phyloP scores from a whole-genome alignment of 2,888 invertebrate species.

The Toxonevra muliebris region DNA sequence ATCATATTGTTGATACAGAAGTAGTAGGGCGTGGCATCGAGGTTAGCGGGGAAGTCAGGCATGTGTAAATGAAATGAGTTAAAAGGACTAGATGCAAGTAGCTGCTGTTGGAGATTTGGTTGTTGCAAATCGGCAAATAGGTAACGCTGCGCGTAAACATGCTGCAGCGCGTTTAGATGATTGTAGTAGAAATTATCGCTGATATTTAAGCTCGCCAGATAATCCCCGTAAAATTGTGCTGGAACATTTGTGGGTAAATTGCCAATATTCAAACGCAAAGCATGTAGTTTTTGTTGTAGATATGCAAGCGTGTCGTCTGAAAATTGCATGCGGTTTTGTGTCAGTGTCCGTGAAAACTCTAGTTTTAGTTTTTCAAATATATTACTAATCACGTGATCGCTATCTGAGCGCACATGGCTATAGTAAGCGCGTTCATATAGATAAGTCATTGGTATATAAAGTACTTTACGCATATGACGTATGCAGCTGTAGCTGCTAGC shows the following conservation, averaged over 20 bases:
- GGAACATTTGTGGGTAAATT: conserved; percentile 50
- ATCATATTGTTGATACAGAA: conserved; percentile 50
- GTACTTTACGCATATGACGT: conserved; percentile 53
- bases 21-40: conserved; percentile 55
- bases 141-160: conserved; percentile 40
- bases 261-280: conserved; percentile 51
- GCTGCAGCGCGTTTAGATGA: conserved; percentile 50
- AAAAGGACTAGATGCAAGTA: conserved; percentile 32
- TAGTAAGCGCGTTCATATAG: conserved; percentile 51
- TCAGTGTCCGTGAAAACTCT: conserved; percentile 44
- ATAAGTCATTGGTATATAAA: conserved; percentile 53
- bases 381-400: conserved; percentile 46
- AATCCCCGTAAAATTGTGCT: conserved; percentile 44
- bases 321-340: conserved; percentile 46
- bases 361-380: conserved; percentile 49
- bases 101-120: neutral
- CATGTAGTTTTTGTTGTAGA: conserved; percentile 44
- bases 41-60: conserved; percentile 49
- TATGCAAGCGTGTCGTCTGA: conserved; percentile 38
- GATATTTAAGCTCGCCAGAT: conserved; percentile 41
- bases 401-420: conserved; percentile 37
- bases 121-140: conserved; percentile 20
- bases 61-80: conserved; percentile 51
- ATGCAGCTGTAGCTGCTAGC: conserved; percentile 40
- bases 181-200: conserved; percentile 50